Evolutionary conservation across 2,113 vertebrate genomes (phyloP), one percentile per base, ranked within the genome.

Genomic region (Nothoprocta pentlandii): DNA sequence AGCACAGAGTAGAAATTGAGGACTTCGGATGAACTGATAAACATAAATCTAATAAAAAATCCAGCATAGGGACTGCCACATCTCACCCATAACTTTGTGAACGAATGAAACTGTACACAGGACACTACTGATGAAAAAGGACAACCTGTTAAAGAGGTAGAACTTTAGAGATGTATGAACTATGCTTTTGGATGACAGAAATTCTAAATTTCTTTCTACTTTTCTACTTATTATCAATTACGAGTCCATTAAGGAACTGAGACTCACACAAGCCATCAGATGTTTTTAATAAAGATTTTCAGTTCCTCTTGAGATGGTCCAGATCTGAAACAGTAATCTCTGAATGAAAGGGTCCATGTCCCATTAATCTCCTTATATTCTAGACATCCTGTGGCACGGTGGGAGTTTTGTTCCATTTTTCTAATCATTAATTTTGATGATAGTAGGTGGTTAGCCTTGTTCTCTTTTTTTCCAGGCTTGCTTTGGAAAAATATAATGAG

Each of bases 281-380:
- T 46, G 2, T 34, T 76, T 93, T 90, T 63, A 77, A 66, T 59
- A 49, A 76, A 66, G 78, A 62, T n/a, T 92, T 84, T 85, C 41
- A 28, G 13, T 77, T 76, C 8, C 2, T 67, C 67, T 73, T 93
- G n/a, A 70, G 10, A 36, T 51, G n/a, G 25, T 49, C 39, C 23
- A 25, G 32, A 59, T 74, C 41, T 63, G 46, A 82, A 91, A 71
- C 7, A 83, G 54, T 61, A 28, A 61, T 88, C 63, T 87, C 39
- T 16, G 20, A 90, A 62, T 28, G 32, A 90, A 94, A 89, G 16
- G 2, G 30, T 86, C 85, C 73, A 69, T 42, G 62, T 89, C 78
- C 85, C 41, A 44, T 87, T 92, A 85, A 51, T 68, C n/a, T 96
- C 85, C 42, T 87, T 59, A 28, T 47, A 87, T 22, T 58, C 22